These are phyloP conservation scores for Athalia circularis DNA, from an alignment of 2,888 invertebrate species.

Conservation along the genomic window DNA sequence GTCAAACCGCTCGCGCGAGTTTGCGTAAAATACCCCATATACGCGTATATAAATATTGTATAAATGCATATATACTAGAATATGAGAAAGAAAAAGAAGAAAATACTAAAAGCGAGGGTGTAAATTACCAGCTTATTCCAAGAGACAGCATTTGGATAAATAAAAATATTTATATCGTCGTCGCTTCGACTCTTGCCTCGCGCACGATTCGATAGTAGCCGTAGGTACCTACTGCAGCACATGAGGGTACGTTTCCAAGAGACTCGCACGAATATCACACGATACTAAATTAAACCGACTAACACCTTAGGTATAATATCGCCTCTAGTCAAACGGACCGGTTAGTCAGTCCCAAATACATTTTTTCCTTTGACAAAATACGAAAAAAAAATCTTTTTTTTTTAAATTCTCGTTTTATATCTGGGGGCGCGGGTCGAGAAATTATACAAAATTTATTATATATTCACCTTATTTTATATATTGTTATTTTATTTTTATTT, in stretches of 20 bases:
- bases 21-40: too few relatives aligned
- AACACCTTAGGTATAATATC: conserved; percentile 28
- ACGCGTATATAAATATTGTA: neutral
- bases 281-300: conserved; percentile 40
- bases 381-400: neutral
- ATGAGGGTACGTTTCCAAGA: too few relatives aligned
- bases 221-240: too few relatives aligned
- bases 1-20: neutral
- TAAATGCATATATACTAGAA: neutral
- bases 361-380: neutral
- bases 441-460: too few relatives aligned
- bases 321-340: conserved; percentile 36
- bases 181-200: conserved; percentile 49
- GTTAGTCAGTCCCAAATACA: conserved; percentile 4
- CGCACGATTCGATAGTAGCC: neutral
- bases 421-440: too few relatives aligned
- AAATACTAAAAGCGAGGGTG: conserved; percentile 53
- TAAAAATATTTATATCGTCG: conserved; percentile 69
- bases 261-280: neutral
- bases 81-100: neutral
- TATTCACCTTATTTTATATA: too few relatives aligned
- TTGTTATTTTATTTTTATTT: too few relatives aligned
- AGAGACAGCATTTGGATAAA: conserved; percentile 64
- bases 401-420: neutral
- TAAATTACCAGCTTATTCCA: conserved; percentile 70